Evolutionary conservation across 2,888 invertebrate species (phyloP).

Genomic region (Hypsopygia costalis): DNA sequence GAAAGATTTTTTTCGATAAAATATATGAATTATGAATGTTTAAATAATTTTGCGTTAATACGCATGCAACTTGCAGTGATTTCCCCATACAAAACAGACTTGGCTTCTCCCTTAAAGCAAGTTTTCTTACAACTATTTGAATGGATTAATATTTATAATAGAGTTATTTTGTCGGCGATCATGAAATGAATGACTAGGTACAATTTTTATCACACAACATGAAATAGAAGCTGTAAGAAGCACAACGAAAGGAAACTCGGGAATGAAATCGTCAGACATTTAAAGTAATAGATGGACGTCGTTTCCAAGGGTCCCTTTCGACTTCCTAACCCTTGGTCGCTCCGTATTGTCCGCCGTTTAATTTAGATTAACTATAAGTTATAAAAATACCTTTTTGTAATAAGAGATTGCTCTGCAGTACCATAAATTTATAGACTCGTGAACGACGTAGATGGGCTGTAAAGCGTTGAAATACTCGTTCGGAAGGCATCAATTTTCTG

Average conservation of each 20-base stretch:
- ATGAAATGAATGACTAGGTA: too few relatives aligned
- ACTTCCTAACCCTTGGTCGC: conserved; percentile 1
- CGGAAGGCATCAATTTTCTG: background rate
- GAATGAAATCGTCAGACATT: conserved; percentile 5
- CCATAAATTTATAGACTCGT: conserved; percentile 22
- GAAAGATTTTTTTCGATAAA: too few relatives aligned
- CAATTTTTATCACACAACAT: too few relatives aligned
- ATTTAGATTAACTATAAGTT: conserved; percentile 13
- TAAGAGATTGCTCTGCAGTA: conserved; percentile 17
- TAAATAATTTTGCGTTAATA: too few relatives aligned
- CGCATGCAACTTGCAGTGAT: too few relatives aligned
- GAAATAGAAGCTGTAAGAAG: too few relatives aligned
- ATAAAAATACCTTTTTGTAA: conserved; percentile 23
- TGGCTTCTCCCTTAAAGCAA: too few relatives aligned
- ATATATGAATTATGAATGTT: too few relatives aligned
- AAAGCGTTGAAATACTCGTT: conserved; percentile 16
- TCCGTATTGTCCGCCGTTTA: conserved; percentile 18
- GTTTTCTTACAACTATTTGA: too few relatives aligned
- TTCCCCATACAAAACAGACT: too few relatives aligned
- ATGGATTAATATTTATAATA: too few relatives aligned
- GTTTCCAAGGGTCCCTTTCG: conserved; percentile 7
- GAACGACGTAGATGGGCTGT: conserved; percentile 17
- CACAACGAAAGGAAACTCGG: background rate
- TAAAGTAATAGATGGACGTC: background rate
- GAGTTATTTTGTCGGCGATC: too few relatives aligned